Conservation (phyloP, 1,140 invertebrate species). For the Neelides sp. region DNA sequence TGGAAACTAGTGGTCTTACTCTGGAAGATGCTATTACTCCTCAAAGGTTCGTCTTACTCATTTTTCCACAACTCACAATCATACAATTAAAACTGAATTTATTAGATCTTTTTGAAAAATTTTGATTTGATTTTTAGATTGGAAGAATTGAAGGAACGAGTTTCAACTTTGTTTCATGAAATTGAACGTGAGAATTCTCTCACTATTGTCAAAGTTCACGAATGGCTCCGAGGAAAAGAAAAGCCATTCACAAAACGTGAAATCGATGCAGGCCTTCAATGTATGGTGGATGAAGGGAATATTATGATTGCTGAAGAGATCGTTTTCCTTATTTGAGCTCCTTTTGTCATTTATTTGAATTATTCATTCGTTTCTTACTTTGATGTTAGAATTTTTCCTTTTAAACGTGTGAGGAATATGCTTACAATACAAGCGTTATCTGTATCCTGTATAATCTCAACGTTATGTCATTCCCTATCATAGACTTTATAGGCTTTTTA, state of each 20-base stretch:
- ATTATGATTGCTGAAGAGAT: constrained; percentile 80
- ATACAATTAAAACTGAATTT: constrained; percentile 34
- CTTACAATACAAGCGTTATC: no score
- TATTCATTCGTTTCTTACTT: no score
- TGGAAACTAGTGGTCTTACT: not conserved
- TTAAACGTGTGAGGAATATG: no score
- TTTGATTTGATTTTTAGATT: constrained; percentile 39
- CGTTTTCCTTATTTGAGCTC: constrained; percentile 76
- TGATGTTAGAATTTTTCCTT: no score
- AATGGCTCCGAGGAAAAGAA: constrained; percentile 45
- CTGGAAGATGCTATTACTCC: not conserved
- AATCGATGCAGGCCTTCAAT: constrained; percentile 59
- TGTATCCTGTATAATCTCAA: no score
- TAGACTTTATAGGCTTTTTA: no score
- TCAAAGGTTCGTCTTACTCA: constrained; percentile 10
- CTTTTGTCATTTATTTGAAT: no score
- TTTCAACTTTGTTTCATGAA: constrained; percentile 54
- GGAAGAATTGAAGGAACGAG: constrained; percentile 46
- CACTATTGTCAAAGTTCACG: constrained; percentile 44
- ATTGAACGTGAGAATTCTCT: constrained; percentile 55
- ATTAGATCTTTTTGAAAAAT: constrained; percentile 15
- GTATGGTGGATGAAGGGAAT: constrained; percentile 79
- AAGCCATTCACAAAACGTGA: constrained; percentile 54
- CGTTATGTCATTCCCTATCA: no score
- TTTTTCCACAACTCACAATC: constrained; percentile 30